Conservation (phyloP, 2,797 vertebrate genomes). For the Microctenopoma steveboyesi region DNA sequence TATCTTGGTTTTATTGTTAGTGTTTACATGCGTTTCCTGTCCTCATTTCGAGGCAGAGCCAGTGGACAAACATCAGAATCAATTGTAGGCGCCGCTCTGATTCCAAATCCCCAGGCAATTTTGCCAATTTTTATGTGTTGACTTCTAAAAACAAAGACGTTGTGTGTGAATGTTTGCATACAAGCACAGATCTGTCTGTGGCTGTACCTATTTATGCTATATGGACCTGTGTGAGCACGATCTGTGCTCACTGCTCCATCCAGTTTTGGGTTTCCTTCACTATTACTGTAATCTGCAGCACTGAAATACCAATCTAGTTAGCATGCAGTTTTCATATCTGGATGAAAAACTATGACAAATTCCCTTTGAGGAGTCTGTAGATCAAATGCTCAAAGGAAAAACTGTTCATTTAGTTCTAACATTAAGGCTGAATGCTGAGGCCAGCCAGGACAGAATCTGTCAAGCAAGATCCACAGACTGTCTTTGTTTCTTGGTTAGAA, state of each 20-base stretch:
- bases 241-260: constrained; percentile 26
- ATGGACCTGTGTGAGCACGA: constrained; percentile 24
- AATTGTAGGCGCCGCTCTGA: constrained; percentile 49
- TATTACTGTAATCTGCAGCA: constrained; percentile 16
- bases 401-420: constrained; percentile 32
- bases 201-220: not conserved
- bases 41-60: constrained; percentile 56
- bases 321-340: constrained; percentile 60
- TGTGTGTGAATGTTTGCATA: not conserved
- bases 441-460: constrained; percentile 9
- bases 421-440: constrained; percentile 16
- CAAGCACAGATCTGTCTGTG: not conserved
- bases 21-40: constrained; percentile 43
- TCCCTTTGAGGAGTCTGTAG: constrained; percentile 47
- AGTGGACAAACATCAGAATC: constrained; percentile 68
- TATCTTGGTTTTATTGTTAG: constrained; percentile 31
- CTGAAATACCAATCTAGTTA: constrained; percentile 50
- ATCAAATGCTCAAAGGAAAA: constrained; percentile 43
- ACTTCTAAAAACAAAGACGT: constrained; percentile 30
- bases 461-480: not conserved
- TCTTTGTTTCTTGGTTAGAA: constrained; percentile 29
- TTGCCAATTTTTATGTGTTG: constrained; percentile 22
- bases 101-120: constrained; percentile 51
- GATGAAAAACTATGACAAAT: constrained; percentile 49
- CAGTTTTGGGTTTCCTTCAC: not conserved